A percentile compares a stretch with the other conserved stretches of the same genome.
Conservation (phyloP, 1,140 invertebrate species). For the Olivierus martensii region DNA sequence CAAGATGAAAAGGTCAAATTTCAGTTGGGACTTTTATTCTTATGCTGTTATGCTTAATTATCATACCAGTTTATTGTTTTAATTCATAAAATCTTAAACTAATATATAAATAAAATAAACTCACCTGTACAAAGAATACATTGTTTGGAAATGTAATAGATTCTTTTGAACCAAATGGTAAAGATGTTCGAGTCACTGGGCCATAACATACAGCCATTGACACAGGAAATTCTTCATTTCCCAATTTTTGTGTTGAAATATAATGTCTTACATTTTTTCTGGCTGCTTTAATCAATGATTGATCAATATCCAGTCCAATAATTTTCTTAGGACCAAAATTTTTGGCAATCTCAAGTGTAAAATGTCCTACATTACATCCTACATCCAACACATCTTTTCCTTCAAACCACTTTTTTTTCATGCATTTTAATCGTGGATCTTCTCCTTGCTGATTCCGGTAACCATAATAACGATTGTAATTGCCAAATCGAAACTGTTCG, state of each 20-base stretch:
- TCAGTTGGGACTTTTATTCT: too few species aligned
- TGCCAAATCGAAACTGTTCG: constrained; percentile 74
- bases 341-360: constrained; percentile 65
- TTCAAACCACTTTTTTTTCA: constrained; percentile 71
- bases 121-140: constrained; percentile 71
- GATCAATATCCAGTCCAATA: constrained; percentile 91
- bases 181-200: constrained; percentile 26
- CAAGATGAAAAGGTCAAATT: too few species aligned
- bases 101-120: too few species aligned
- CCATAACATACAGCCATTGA: constrained; percentile 33
- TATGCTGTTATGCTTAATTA: too few species aligned
- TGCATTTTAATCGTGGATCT: constrained; percentile 66
- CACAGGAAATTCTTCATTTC: constrained; percentile 26
- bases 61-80: too few species aligned
- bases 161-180: constrained; percentile 1
- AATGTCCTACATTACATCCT: constrained; percentile 92
- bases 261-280: constrained; percentile 67
- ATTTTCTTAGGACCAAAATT: constrained; percentile 70
- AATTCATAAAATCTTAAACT: too few species aligned
- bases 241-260: constrained; percentile 34
- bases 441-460: constrained; percentile 66
- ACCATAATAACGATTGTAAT: constrained; percentile 93
- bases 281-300: constrained; percentile 64
- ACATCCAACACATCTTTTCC: constrained; percentile 89
- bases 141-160: constrained; percentile 62